A percentile compares a stretch with the other conserved stretches of the same genome.
phyloP scores from a whole-genome alignment of 2,888 invertebrate species.

The Catocala sponsa region DNA sequence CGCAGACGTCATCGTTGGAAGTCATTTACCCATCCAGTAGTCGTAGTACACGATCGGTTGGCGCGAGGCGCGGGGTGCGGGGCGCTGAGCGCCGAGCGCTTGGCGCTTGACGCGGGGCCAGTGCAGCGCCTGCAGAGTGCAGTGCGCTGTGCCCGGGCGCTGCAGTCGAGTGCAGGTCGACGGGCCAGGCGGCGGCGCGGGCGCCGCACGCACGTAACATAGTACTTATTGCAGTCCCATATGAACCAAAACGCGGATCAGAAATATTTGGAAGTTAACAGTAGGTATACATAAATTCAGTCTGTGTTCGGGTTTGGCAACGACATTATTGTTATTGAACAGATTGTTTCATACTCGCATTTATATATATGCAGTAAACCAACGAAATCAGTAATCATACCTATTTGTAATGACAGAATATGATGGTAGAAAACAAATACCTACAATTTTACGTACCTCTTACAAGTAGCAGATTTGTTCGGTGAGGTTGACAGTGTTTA shows the following conservation, averaged over 20 bases:
- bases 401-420: conserved; percentile 64
- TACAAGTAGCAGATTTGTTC: conserved; percentile 40
- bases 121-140: no score
- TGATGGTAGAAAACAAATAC: conserved; percentile 24
- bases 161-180: conserved; percentile 18
- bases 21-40: conserved; percentile 49
- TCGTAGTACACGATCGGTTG: conserved; percentile 39
- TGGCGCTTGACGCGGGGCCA: no score
- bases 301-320: conserved; percentile 85
- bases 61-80: conserved; percentile 17
- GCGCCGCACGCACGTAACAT: conserved; percentile 4
- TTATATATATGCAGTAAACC: conserved; percentile 44
- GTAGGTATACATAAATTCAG: conserved; percentile 83
- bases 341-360: conserved; percentile 48
- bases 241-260: conserved; percentile 50
- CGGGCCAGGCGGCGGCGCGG: no score
- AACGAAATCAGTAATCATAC: conserved; percentile 44
- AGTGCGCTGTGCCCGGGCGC: no score
- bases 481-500: conserved; percentile 28
- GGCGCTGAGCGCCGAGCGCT: not conserved
- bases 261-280: conserved; percentile 76
- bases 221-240: conserved; percentile 38
- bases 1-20: conserved; percentile 55
- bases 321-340: conserved; percentile 75
- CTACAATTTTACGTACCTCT: conserved; percentile 40